Base-by-base conservation (phyloP, 2,113 vertebrate genomes). In the Xerus inauris region DNA sequence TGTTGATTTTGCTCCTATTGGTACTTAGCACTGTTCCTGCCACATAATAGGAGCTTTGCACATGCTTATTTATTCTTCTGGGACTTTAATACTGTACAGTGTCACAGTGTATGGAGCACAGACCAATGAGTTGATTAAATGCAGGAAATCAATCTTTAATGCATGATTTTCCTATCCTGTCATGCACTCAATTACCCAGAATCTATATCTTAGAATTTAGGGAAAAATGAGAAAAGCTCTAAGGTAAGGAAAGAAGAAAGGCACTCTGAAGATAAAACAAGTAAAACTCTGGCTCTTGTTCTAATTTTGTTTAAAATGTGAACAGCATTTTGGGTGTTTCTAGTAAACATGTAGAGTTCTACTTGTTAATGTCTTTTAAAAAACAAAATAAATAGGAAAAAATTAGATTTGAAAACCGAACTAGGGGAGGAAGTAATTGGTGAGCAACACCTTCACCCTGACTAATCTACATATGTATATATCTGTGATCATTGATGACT, bases 241-340 rank as follows among this genome's bases (percentile, higher is more conserved):
- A 93, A 87, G 47, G 22, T 45, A 26, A 79, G 11, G 7, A 86
- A 87, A 30, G 24, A 92, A 28, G 30, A 64, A 81, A 75, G 40
- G 19, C 45, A 94, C 30, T 91, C 73, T 76, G 32, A 96, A 95
- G 28, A 84, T 69, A 92, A 96, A 95, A 47, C 26, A 47, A 51
- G 28, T 32, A 51, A 79, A 95, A 57, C 72, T 77, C 67, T 40
- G 26, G 11, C 32, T 62, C 6, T 24, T 38, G 3, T 72, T 86
- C 35, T 42, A 47, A 94, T 81, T 80, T 42, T 92, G 16, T 54
- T 82, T 94, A 84, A 88, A 90, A 73, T 1, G 1, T 73, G 72
- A 81, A 62, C n/a, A 62, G 73, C 40, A 30, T 35, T 57, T 79
- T 62, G 77, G 38, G 38, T 90, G 47, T n/a, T 73, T 32, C 32